Conservation (phyloP, 2,888 invertebrate genomes). For the Athetis lepigone region DNA sequence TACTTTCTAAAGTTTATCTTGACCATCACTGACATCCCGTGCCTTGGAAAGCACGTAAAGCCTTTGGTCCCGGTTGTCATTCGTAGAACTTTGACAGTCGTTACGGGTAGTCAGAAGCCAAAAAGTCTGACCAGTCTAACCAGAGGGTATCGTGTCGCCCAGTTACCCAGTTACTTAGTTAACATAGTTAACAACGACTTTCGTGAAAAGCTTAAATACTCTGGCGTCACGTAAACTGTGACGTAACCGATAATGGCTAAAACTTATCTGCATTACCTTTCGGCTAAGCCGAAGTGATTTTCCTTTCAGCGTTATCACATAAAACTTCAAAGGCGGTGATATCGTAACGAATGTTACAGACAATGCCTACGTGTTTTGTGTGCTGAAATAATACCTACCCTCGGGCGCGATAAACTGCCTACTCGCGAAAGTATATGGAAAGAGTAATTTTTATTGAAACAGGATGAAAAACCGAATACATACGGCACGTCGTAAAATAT, state of each 20-base stretch:
- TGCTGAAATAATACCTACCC: constrained; percentile 58
- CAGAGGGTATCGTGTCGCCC: too few relatives aligned
- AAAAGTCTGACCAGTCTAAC: too few relatives aligned
- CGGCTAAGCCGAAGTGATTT: constrained; percentile 31
- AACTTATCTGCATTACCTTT: constrained; percentile 22
- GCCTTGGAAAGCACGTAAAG: too few relatives aligned
- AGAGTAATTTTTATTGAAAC: constrained; percentile 63
- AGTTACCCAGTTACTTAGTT: too few relatives aligned
- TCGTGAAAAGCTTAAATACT: constrained; percentile 13
- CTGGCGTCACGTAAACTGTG: constrained; percentile 13
- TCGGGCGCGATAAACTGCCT: constrained; percentile 58
- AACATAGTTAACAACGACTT: too few relatives aligned
- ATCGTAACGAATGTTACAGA: constrained; percentile 61
- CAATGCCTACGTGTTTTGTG: constrained; percentile 62
- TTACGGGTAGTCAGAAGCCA: too few relatives aligned
- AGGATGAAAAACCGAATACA: constrained; percentile 38
- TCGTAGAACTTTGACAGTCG: too few relatives aligned
- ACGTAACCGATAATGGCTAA: constrained; percentile 1
- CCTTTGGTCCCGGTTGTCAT: too few relatives aligned
- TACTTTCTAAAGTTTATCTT: too few relatives aligned
- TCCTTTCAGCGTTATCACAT: constrained; percentile 48
- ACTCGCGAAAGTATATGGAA: constrained; percentile 49
- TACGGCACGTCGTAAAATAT: constrained; percentile 36
- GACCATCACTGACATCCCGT: too few relatives aligned
- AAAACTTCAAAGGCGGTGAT: constrained; percentile 48